Evolutionary conservation across 2,888 invertebrate genomes (phyloP).

Genomic region (Drosophila longiperda): DNA sequence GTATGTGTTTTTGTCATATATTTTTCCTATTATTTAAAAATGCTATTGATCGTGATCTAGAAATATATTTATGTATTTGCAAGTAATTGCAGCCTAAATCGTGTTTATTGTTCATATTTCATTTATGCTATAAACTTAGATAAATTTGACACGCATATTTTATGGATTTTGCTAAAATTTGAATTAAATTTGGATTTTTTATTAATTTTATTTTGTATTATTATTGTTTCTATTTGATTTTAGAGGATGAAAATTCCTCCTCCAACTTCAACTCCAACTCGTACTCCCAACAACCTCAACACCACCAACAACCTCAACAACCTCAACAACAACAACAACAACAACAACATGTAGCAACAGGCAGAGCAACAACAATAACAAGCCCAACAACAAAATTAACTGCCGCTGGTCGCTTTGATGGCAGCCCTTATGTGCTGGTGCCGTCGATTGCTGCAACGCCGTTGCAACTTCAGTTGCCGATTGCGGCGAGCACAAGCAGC

Average conservation of each 20-base stretch:
- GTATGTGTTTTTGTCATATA: neutral
- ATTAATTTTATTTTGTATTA: constrained; percentile 50
- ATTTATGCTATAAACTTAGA: neutral
- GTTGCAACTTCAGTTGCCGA: constrained; percentile 28
- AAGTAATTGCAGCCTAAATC: neutral
- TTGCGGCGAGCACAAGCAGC: neutral
- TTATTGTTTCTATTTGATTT: constrained; percentile 54
- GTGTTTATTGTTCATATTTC: neutral
- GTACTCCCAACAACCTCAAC: constrained; percentile 57
- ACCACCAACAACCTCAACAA: constrained; percentile 44
- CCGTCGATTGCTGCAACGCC: constrained; percentile 18
- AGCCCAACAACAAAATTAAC: constrained; percentile 39
- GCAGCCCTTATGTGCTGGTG: constrained; percentile 33
- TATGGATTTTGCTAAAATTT: constrained; percentile 17
- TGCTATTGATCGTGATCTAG: neutral
- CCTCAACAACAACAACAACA: constrained; percentile 51
- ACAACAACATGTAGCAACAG: constrained; percentile 55
- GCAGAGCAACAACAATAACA: constrained; percentile 38
- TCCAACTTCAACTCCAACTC: constrained; percentile 68
- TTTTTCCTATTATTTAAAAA: neutral
- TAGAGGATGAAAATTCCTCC: constrained; percentile 83
- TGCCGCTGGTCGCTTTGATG: constrained; percentile 21
- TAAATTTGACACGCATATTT: neutral
- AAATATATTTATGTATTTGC: neutral
- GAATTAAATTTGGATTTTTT: constrained; percentile 27